phyloP scores from a whole-genome alignment of 2,888 invertebrate species.

The Ditylenchus weischeri region DNA sequence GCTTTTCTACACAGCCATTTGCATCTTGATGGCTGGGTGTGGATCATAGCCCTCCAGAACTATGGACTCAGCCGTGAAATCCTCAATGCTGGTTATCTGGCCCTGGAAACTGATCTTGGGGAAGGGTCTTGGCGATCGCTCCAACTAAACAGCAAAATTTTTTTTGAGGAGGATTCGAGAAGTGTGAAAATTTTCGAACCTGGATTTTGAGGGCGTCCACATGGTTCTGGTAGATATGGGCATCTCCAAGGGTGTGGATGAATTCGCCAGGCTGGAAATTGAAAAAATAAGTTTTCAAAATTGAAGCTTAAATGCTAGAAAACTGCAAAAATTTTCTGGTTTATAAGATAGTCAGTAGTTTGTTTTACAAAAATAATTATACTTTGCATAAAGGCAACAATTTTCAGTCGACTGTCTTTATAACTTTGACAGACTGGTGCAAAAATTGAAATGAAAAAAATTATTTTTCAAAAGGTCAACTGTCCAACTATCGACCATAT shows the following conservation, averaged over 20 bases:
- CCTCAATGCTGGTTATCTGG: slow-evolving; percentile 75
- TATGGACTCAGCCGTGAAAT: slow-evolving; percentile 81
- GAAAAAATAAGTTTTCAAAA: not conserved
- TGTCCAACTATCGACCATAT: too few relatives aligned
- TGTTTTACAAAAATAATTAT: too few relatives aligned
- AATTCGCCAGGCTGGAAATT: slow-evolving; percentile 78
- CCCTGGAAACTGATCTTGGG: slow-evolving; percentile 69
- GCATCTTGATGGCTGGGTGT: slow-evolving; percentile 72
- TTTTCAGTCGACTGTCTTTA: too few relatives aligned
- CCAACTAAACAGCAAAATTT: slow-evolving; percentile 61
- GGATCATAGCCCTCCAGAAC: slow-evolving; percentile 79
- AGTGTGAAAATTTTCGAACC: slow-evolving; percentile 50
- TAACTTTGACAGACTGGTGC: too few relatives aligned
- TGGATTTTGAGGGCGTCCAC: slow-evolving; percentile 78
- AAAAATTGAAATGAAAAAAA: too few relatives aligned
- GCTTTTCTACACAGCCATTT: not conserved
- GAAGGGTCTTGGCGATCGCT: slow-evolving; percentile 76
- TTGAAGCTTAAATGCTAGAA: too few relatives aligned
- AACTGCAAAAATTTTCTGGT: too few relatives aligned
- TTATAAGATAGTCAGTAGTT: too few relatives aligned
- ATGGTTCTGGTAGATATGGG: slow-evolving; percentile 89
- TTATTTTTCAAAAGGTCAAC: too few relatives aligned
- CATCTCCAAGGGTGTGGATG: slow-evolving; percentile 88
- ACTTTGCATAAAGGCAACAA: too few relatives aligned
- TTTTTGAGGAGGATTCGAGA: slow-evolving; percentile 1